These are phyloP conservation scores for Chalcosyrphus nemorum DNA, from an alignment of 2,888 invertebrate species.

Conservation along the genomic window DNA sequence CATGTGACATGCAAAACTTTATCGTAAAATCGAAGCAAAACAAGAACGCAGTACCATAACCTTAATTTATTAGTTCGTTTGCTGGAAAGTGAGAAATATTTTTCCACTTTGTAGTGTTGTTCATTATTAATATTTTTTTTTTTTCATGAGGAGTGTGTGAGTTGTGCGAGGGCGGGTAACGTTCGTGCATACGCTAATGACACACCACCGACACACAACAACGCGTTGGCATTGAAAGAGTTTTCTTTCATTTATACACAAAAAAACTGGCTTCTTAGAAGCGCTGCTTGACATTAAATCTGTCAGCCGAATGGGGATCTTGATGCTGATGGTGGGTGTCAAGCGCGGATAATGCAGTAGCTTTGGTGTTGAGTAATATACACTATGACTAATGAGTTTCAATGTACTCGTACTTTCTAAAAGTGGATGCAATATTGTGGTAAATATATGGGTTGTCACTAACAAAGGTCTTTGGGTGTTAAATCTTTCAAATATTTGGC, in stretches of 20 bases:
- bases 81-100: conserved; percentile 14
- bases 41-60: conserved; percentile 43
- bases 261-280: conserved; percentile 4
- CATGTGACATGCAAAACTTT: conserved; percentile 40
- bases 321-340: conserved; percentile 28
- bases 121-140: conserved; percentile 44
- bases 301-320: conserved; percentile 33
- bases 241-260: conserved; percentile 40
- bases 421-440: neutral
- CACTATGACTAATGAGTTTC: neutral
- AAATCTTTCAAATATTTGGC: no score
- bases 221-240: conserved; percentile 57
- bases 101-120: conserved; percentile 49
- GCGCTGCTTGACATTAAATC: conserved; percentile 45
- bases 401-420: conserved; percentile 36
- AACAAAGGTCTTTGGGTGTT: neutral
- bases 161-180: conserved; percentile 1
- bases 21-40: conserved; percentile 52
- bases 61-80: conserved; percentile 56
- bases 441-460: neutral
- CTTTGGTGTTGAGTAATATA: conserved; percentile 6
- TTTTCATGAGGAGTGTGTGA: neutral
- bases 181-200: conserved; percentile 29
- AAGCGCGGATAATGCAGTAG: conserved; percentile 1
- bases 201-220: conserved; percentile 4